Evolutionary conservation across 2,888 invertebrate genomes (phyloP).

Genomic region (Noctua janthina): DNA sequence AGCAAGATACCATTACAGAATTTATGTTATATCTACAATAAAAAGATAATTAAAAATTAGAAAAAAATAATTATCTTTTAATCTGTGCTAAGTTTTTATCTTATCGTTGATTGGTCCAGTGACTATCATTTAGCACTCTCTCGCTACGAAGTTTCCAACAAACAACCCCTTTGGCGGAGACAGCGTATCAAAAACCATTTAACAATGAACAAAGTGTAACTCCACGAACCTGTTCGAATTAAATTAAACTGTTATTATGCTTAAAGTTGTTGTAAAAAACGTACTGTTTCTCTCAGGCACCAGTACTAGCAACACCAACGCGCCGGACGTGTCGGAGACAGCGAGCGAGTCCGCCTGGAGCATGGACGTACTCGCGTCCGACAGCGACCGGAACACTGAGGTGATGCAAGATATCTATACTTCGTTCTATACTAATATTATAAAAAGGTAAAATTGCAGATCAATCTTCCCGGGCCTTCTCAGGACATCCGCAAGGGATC

Average conservation of each 20-base stretch:
- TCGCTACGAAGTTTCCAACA: neutral
- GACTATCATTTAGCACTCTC: neutral
- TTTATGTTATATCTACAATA: no score
- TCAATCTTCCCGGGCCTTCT: no score
- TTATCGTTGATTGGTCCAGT: neutral
- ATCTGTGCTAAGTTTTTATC: no score
- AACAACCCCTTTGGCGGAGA: neutral
- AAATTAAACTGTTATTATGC: neutral
- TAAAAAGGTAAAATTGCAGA: no score
- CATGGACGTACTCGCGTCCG: conserved; percentile 98
- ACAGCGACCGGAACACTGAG: conserved; percentile 97
- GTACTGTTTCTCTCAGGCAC: conserved; percentile 66
- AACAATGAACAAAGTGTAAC: neutral
- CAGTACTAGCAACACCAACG: conserved; percentile 78
- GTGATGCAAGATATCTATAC: conserved; percentile 68
- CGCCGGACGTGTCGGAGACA: conserved; percentile 96
- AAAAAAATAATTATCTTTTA: no score
- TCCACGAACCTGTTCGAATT: neutral
- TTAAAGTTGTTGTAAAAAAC: neutral
- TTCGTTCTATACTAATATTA: no score
- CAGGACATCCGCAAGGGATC: no score
- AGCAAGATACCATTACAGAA: no score
- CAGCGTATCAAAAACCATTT: neutral
- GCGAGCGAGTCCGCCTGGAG: conserved; percentile 99
- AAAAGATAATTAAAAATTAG: no score